phyloP scores from a whole-genome alignment of 1,140 invertebrate genomes.

The Pararge aegeria region DNA sequence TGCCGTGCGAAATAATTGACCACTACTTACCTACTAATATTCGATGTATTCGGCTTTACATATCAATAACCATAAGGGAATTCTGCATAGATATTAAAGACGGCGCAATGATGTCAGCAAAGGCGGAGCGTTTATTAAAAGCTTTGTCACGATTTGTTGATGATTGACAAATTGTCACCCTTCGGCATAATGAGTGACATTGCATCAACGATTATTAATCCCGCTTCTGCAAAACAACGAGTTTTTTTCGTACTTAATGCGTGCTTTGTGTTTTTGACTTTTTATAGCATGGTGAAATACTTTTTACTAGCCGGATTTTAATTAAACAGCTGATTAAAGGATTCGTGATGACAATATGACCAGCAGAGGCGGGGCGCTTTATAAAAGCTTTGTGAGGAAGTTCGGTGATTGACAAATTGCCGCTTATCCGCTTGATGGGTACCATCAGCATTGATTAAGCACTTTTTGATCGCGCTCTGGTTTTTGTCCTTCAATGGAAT shows the following conservation, averaged over 20 bases:
- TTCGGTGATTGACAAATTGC: conserved; percentile 69
- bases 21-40: too few species aligned
- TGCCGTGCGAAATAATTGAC: too few species aligned
- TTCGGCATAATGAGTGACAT: conserved; percentile 19
- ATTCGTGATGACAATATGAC: background rate
- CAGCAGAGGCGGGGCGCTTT: conserved; percentile 37
- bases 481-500: background rate
- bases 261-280: background rate
- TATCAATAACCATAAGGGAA: background rate
- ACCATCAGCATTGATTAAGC: background rate
- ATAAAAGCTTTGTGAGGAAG: conserved; percentile 55
- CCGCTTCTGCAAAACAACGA: conserved; percentile 9
- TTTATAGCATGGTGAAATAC: background rate
- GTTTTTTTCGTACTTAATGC: background rate
- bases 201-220: conserved; percentile 10
- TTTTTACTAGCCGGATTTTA: background rate
- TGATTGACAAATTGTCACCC: conserved; percentile 68
- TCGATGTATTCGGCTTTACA: background rate
- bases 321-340: background rate
- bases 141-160: conserved; percentile 50
- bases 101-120: conserved; percentile 4
- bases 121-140: conserved; percentile 50
- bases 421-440: conserved; percentile 35
- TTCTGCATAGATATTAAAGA: background rate
- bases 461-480: background rate